A percentile compares a stretch with the other conserved stretches of the same genome.
Evolutionary conservation across 2,888 invertebrate genomes (phyloP).

Genomic region (Tachina lurida): DNA sequence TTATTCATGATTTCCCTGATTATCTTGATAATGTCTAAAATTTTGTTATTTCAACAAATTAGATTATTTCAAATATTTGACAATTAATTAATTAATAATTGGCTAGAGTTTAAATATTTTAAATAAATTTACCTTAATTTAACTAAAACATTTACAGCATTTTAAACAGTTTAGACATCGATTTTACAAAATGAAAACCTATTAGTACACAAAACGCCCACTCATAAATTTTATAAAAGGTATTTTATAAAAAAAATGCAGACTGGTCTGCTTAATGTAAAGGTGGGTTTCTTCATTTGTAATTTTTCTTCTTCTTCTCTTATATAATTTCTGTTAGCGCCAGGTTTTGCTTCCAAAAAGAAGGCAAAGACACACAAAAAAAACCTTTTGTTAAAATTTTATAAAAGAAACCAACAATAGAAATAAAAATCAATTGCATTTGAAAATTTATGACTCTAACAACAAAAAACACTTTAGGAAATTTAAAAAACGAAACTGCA

Average conservation of each 20-base stretch:
- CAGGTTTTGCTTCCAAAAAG: slow-evolving; percentile 27
- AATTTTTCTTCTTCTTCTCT: not conserved
- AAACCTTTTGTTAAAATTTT: slow-evolving; percentile 25
- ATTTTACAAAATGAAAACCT: slow-evolving; percentile 15
- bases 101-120: not conserved
- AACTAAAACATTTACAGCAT: slow-evolving; percentile 4
- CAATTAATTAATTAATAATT: not conserved
- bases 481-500: not conserved
- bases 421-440: slow-evolving; percentile 46
- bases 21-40: not conserved
- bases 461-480: not conserved
- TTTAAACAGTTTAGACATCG: slow-evolving; percentile 4
- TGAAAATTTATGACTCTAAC: slow-evolving; percentile 1
- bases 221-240: slow-evolving; percentile 49
- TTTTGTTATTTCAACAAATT: not conserved
- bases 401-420: slow-evolving; percentile 15
- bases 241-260: not conserved
- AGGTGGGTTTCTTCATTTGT: not conserved
- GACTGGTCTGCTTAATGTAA: slow-evolving; percentile 3
- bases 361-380: slow-evolving; percentile 5
- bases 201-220: slow-evolving; percentile 57
- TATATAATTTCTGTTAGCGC: slow-evolving; percentile 31
- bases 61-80: not conserved
- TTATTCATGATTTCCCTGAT: too few relatives aligned
- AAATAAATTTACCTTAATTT: slow-evolving; percentile 1